Conservation (phyloP, 2,888 invertebrate genomes). For the Cataglyphis rosenhaueri region DNA sequence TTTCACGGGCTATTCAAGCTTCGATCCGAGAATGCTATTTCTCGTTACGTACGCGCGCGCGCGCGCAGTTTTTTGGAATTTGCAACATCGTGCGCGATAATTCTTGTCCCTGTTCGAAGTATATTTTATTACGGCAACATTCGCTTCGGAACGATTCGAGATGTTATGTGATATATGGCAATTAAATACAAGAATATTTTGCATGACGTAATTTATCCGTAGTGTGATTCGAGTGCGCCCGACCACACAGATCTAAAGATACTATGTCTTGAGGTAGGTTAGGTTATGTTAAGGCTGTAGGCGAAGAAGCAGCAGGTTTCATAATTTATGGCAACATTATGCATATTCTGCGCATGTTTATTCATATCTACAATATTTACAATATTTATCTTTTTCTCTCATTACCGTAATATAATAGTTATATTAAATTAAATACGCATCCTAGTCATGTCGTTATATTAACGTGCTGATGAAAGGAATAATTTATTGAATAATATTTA, state of each 20-base stretch:
- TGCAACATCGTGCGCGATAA: constrained; percentile 64
- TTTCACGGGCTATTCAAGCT: constrained; percentile 34
- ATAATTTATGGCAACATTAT: constrained; percentile 43
- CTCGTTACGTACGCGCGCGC: constrained; percentile 47
- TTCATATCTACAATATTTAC: constrained; percentile 1
- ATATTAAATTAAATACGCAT: not conserved
- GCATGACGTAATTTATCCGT: constrained; percentile 46
- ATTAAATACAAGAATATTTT: constrained; percentile 51
- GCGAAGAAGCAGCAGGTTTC: constrained; percentile 1
- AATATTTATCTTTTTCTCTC: not conserved
- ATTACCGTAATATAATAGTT: not conserved
- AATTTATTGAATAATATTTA: not conserved
- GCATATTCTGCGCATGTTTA: constrained; percentile 30
- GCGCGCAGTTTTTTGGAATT: constrained; percentile 60
- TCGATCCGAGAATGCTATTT: constrained; percentile 45
- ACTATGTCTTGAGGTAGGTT: constrained; percentile 55
- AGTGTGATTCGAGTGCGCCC: constrained; percentile 23
- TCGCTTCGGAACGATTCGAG: constrained; percentile 35
- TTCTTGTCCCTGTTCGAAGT: constrained; percentile 44
- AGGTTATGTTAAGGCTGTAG: constrained; percentile 40
- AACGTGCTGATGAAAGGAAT: not conserved
- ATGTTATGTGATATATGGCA: constrained; percentile 47
- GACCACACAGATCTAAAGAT: constrained; percentile 42
- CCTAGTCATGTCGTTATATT: constrained; percentile 18
- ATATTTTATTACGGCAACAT: constrained; percentile 46